Base-by-base conservation (phyloP, 2,888 invertebrate genomes). In the Terebella lapidaria region DNA sequence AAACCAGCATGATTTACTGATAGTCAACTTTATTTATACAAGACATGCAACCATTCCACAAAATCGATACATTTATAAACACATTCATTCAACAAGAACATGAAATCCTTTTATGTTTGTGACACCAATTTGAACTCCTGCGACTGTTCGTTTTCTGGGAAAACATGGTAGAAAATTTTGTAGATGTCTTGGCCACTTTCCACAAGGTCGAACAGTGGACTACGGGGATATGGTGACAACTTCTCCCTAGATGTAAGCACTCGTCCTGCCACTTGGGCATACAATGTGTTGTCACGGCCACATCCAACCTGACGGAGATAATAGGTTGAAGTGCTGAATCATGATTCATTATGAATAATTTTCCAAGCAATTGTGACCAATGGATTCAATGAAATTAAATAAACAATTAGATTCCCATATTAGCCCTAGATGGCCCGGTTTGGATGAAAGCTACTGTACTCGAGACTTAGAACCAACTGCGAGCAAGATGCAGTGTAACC, bases 151-250 rank as follows among this genome's bases (percentile, higher is more conserved):
- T n/a, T n/a, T 64, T 64, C 63, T 0, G 92, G 88, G 69, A 94
- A 84, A 42, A 94, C 85, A 83, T 94, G 89, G 70, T 87, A 90
- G 76, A 92, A 91, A 74, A 92, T 92, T 77, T 93, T 94, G 72
- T 87, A 87, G 66, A 92, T 88, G 2, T 70, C 59, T 22, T 75
- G 72, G 15, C 68, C 70, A 35, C 83, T 84, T 83, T 77, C 90
- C 88, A 72, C 85, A 79, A 63, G 85, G 80, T 72, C 86, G 84
- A 29, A 91, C 83, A 91, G 89, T 0, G 85, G 84, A 72, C 90
- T 89, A 20, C 88, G 85, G 87, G 89, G 91, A 71, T 90, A 85
- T 0, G 89, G 88, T 62, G 91, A 86, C 58, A 88, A 84, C 72
- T 87, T 86, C 75, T 95, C 94, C 81, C 90, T 90, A 0, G 92